Evolutionary conservation across 2,113 vertebrate genomes (phyloP).

Genomic region (Nothoprocta pentlandii): DNA sequence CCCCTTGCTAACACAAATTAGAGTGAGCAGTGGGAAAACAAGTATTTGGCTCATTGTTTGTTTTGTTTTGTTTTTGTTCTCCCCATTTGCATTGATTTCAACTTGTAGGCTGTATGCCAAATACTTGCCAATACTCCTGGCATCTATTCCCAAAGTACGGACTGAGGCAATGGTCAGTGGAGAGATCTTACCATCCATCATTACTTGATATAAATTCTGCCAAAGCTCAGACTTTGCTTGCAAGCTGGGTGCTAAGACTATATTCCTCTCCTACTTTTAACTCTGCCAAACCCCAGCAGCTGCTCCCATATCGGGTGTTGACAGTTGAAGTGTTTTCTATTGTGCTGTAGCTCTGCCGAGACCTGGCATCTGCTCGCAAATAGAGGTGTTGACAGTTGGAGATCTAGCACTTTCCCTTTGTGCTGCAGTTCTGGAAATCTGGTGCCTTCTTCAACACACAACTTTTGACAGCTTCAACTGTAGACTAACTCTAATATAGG

Average conservation of each 20-base stretch:
- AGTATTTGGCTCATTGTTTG: background rate
- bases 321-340: conserved; percentile 64
- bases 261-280: conserved; percentile 24
- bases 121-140: background rate
- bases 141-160: background rate
- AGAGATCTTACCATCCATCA: background rate
- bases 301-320: conserved; percentile 65
- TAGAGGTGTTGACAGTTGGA: conserved; percentile 71
- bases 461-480: conserved; percentile 58
- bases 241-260: background rate
- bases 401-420: conserved; percentile 61
- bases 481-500: conserved; percentile 41
- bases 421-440: conserved; percentile 58
- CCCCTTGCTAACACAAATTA: background rate
- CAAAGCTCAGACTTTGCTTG: background rate
- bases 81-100: background rate
- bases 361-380: conserved; percentile 66
- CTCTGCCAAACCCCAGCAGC: conserved; percentile 61
- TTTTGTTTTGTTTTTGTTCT: background rate
- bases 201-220: background rate
- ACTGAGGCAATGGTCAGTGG: background rate
- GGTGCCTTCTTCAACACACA: conserved; percentile 54
- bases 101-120: background rate
- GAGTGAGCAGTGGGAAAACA: background rate
- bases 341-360: conserved; percentile 68